Base-by-base conservation (phyloP, 1,140 invertebrate genomes). In the Scaptomyza montana region DNA sequence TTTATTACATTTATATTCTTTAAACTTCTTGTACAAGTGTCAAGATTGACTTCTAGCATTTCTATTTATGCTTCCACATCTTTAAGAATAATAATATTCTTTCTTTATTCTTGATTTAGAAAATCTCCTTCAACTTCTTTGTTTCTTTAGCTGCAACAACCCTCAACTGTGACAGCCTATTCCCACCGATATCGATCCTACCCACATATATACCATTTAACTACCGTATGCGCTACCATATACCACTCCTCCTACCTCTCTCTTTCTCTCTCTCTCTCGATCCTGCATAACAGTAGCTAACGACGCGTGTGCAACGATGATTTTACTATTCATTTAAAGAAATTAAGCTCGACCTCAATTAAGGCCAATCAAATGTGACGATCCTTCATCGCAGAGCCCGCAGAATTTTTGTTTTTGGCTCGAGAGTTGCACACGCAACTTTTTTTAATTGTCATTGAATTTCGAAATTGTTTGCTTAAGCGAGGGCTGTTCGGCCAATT, bases 351-450 rank as follows among this genome's bases (percentile, higher is more conserved):
- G 62, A 72, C 71, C 75, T 68, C 82, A 86, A 86, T 86, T 86
- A 78, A 86, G 78, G 62, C 33, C 66, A 69, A 63, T 63, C 41
- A 63, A 68, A 54, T 13, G 51, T 16, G 53, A 16, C 61, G 76
- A 87, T 87, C 78, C 82, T 82, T 59, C 82, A 78, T 55, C 4
- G 57, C 56, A 46, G 33, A 45, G 55, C 84, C 84, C 85, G 84
- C 84, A 89, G 84, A 74, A 67, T 74, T 70, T 8, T 5, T n/a
- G 5, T 28, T 56, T 25, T 64, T 64, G 55, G 39, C 51, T 71
- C 60, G 68, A 65, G 56, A 28, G 56, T 36, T 64, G 51, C 51
- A 49, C 75, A 59, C 45, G 68, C 54, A 33, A 33, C 41, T 81
- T 73, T 60, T 82, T 60, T 82, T 75, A 75, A 82, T 82, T 77